Evolutionary conservation across 2,888 invertebrate genomes (phyloP), one percentile per base, ranked within the genome.

Genomic region (Cataglyphis albicans): DNA sequence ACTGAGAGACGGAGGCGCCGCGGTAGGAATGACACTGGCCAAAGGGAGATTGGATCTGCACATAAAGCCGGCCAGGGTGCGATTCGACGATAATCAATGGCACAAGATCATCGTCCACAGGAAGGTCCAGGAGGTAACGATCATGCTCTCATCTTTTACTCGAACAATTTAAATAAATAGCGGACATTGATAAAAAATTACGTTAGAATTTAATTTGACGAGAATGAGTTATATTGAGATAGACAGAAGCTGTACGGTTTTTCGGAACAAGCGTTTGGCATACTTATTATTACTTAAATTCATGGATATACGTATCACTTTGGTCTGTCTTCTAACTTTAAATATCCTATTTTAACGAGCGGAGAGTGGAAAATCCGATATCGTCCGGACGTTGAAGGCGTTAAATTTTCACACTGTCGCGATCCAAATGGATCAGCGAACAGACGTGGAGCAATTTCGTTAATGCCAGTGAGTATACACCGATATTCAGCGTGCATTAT

Each of bases 1-100:
- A 0, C 96, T 99, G 48, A 97, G 97, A 86, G 98, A 98, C 93
- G 99, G 99, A 0, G 98, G 98, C 3, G 97, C 98, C 10, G 97
- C 97, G 48, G 96, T 99, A 72, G 97, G 98, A 63, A 98, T 99
- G 97, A 98, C 98, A 1, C 95, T 99, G 35, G 98, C 98, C 3
- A 98, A 98, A 92, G 98, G 98, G 10, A 97, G 98, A 93, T 97
- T 98, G 93, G 98, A 98, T 95, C 97, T 98, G 96, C 98, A 97
- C 93, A 98, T 98, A 91, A 98, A 97, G 93, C 98, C 98, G 0
- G 96, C 97, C 68, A 97, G 97, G 95, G 97, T 98, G 41, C 96
- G 98, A 72, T 98, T 99, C 94, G 98, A 99, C 94, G 99, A 99
- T 95, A 98, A 99, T 95, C 98, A 98, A 94, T 99, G 99, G 99